Percentiles rank a stretch among this genome's conserved stretches.
Evolutionary conservation across 2,113 vertebrate genomes (phyloP).

Genomic region (Prionailurus bengalensis): DNA sequence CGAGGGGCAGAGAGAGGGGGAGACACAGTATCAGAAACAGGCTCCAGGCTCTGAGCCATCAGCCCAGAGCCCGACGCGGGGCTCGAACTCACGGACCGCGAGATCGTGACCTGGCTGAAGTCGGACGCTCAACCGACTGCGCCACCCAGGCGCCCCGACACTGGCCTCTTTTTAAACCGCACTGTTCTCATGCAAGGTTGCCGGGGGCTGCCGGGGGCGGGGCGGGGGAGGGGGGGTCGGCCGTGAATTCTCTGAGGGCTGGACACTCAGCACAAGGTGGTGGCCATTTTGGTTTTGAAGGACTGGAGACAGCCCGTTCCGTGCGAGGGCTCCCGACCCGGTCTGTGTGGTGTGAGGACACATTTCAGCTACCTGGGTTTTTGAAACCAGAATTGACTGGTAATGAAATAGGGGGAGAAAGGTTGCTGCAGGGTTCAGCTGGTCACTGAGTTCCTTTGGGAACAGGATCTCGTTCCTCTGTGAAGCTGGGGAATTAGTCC

Average conservation of each 20-base stretch:
- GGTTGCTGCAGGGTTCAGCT: background rate
- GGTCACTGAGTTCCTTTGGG: background rate
- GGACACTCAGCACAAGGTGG: background rate
- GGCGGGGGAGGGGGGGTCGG: background rate
- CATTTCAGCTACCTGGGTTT: background rate
- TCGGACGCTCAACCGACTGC: no score
- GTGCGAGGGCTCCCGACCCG: background rate
- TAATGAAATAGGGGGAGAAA: background rate
- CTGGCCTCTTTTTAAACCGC: background rate
- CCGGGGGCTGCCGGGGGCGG: no score
- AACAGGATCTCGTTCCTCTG: constrained; percentile 28
- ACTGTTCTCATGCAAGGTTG: rapidly evolving
- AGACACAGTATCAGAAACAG: no score
- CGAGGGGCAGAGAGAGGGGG: no score
- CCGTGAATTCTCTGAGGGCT: constrained; percentile 40
- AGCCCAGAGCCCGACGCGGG: no score
- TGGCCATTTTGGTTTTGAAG: constrained; percentile 17
- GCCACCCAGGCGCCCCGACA: background rate
- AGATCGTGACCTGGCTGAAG: no score
- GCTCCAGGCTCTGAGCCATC: no score
- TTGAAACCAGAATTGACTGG: background rate
- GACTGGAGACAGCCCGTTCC: background rate
- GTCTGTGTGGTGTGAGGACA: background rate
- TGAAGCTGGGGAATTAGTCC: background rate
- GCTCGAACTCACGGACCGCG: no score